phyloP scores from a whole-genome alignment of 2,113 vertebrate genomes.

The Chiloscyllium plagiosum region DNA sequence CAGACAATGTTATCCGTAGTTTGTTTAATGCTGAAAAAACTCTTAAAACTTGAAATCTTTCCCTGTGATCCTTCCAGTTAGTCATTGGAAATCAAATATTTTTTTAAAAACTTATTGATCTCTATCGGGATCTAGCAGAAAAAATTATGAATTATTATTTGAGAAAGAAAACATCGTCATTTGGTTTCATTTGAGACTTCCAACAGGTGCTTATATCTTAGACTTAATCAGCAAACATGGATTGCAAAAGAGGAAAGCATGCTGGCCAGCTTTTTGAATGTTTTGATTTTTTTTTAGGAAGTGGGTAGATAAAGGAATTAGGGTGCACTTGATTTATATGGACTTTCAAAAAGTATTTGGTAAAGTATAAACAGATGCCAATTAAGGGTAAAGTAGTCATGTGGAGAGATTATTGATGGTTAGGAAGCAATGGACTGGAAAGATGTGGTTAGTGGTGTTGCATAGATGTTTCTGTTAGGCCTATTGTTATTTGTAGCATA shows the following conservation, averaged over 20 bases:
- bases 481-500: neutral
- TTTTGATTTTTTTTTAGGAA: neutral
- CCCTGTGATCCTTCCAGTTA: too few relatives aligned
- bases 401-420: neutral
- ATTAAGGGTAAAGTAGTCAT: neutral
- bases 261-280: neutral
- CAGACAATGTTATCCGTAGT: too few relatives aligned
- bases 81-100: too few relatives aligned
- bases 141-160: too few relatives aligned
- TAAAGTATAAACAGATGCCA: neutral
- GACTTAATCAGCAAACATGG: neutral
- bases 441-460: neutral
- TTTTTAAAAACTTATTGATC: too few relatives aligned
- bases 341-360: neutral
- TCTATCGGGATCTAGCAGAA: neutral
- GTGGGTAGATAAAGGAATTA: neutral
- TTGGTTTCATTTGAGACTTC: neutral
- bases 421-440: neutral
- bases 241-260: neutral
- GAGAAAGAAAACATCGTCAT: neutral
- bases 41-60: too few relatives aligned
- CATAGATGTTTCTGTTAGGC: neutral
- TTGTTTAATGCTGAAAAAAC: too few relatives aligned
- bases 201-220: neutral
- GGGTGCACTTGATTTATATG: neutral